Percentiles rank a stretch among this genome's conserved stretches.
phyloP scores from a whole-genome alignment of 2,888 invertebrate species.

The Orthosia gracilis region DNA sequence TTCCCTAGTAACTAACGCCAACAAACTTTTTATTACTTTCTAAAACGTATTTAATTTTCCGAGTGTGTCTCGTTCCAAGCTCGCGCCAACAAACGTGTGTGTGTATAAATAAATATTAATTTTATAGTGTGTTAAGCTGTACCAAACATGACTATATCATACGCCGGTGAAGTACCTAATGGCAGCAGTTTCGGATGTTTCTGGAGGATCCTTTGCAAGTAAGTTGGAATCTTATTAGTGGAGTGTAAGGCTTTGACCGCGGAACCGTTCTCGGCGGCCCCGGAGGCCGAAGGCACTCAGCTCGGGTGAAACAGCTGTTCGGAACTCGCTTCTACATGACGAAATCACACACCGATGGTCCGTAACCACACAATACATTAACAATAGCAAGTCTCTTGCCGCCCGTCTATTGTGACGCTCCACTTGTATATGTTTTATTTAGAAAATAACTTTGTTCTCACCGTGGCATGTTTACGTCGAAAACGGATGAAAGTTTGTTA shows the following conservation, averaged over 20 bases:
- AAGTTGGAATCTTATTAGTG: slow-evolving; percentile 84
- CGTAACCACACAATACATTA: slow-evolving; percentile 72
- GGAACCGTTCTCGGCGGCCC: slow-evolving; percentile 62
- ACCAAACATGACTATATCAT: slow-evolving; percentile 95
- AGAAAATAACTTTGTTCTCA: slow-evolving; percentile 70
- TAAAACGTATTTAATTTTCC: slow-evolving; percentile 89
- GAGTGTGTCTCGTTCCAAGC: slow-evolving; percentile 87
- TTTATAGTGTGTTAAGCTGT: slow-evolving; percentile 81
- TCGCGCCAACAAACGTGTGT: slow-evolving; percentile 88
- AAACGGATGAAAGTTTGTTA: slow-evolving; percentile 74
- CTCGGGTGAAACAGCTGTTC: slow-evolving; percentile 83
- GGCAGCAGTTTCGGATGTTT: slow-evolving; percentile 98
- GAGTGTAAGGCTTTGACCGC: slow-evolving; percentile 66
- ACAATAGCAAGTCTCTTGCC: slow-evolving; percentile 75
- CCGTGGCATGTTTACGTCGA: slow-evolving; percentile 67
- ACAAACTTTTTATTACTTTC: slow-evolving; percentile 88
- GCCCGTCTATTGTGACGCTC: slow-evolving; percentile 74
- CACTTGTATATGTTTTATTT: slow-evolving; percentile 66
- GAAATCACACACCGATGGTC: slow-evolving; percentile 74
- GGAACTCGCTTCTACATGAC: slow-evolving; percentile 71
- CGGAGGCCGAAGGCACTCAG: slow-evolving; percentile 51
- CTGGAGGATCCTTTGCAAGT: slow-evolving; percentile 97
- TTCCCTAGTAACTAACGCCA: slow-evolving; percentile 81
- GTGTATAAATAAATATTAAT: slow-evolving; percentile 88
- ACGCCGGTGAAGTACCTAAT: slow-evolving; percentile 97